phyloP scores from a whole-genome alignment of 2,888 invertebrate species.

The Gortyna flavago region DNA sequence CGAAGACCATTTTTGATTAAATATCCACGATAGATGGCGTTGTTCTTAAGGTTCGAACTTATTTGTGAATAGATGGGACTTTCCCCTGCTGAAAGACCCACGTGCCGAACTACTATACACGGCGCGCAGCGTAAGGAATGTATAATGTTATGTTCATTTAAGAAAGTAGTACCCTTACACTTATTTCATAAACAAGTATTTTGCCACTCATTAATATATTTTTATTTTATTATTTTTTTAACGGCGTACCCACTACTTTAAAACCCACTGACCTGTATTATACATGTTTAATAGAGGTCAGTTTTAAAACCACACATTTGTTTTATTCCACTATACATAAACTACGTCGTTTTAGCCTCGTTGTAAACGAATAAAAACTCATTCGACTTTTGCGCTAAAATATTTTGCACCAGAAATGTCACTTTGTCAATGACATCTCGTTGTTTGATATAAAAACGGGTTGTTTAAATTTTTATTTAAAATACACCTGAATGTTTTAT shows the following conservation, averaged over 20 bases:
- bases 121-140: background rate
- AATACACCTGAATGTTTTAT: background rate
- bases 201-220: background rate
- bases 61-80: background rate
- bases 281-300: too few species aligned
- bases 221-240: background rate
- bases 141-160: background rate
- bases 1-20: background rate
- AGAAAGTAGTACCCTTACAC: background rate
- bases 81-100: background rate
- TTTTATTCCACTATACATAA: background rate
- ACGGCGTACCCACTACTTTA: background rate
- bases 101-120: background rate
- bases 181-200: background rate
- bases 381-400: background rate
- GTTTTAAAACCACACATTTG: background rate
- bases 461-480: background rate
- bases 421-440: background rate
- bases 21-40: conserved; percentile 5
- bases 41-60: background rate
- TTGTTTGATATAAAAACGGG: background rate
- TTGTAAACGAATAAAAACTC: background rate
- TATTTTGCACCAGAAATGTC: background rate
- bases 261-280: too few species aligned
- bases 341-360: background rate